phyloP scores from a whole-genome alignment of 2,113 vertebrate genomes.

The Emydura subglobosa region DNA sequence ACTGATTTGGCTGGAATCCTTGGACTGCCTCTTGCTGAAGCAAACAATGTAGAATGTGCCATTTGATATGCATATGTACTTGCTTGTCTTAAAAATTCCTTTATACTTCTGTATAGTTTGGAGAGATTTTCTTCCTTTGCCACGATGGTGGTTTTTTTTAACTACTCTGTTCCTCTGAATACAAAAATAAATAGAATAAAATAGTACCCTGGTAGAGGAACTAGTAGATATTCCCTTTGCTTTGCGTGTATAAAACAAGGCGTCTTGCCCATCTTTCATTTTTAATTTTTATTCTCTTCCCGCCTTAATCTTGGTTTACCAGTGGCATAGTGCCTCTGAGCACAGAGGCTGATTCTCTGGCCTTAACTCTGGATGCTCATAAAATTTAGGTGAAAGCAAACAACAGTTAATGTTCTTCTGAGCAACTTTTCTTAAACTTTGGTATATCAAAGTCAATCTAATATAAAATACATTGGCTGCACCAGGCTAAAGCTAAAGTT shows the following conservation, averaged over 20 bases:
- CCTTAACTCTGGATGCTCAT: not conserved
- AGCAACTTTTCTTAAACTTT: not conserved
- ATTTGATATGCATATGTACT: not conserved
- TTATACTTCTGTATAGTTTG: not conserved
- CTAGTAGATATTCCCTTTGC: not conserved
- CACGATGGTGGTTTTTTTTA: not conserved
- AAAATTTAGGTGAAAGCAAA: not conserved
- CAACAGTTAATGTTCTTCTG: not conserved
- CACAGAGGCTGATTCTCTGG: not conserved
- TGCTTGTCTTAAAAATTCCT: not conserved
- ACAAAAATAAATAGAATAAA: not conserved
- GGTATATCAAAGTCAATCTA: rapidly evolving
- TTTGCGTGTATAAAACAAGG: not conserved
- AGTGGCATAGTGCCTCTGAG: not conserved
- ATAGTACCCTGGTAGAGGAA: not conserved
- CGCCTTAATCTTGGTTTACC: not conserved
- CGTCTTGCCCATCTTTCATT: not conserved
- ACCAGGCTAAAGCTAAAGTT: not conserved
- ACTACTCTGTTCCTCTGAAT: not conserved
- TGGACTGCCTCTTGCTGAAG: not conserved
- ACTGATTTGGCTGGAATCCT: not conserved
- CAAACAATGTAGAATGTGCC: not conserved
- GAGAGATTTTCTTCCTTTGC: not conserved
- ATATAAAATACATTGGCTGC: not conserved
- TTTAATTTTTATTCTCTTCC: not conserved